Percentiles rank a stretch among this genome's conserved stretches.
Evolutionary conservation across 2,797 vertebrate genomes (phyloP).

Genomic region (Rousettus madagascariensis): DNA sequence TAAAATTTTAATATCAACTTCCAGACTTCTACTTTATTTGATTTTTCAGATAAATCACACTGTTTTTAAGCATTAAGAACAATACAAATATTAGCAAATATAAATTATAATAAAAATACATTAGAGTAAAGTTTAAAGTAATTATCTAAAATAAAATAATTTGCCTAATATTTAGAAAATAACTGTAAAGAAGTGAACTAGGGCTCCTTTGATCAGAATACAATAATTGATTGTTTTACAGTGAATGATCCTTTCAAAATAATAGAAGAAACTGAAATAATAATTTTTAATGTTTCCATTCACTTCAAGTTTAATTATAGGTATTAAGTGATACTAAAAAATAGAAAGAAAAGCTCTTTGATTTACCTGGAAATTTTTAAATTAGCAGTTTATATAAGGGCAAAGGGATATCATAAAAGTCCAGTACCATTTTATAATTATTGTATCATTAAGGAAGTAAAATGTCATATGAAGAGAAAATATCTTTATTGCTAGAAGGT

Average conservation of each 20-base stretch:
- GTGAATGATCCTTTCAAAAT: neutral
- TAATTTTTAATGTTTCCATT: neutral
- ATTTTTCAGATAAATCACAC: neutral
- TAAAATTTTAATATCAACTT: constrained; percentile 15
- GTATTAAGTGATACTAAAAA: constrained; percentile 5
- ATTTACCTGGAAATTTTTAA: constrained; percentile 20
- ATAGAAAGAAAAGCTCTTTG: neutral
- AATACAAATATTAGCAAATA: constrained; percentile 23
- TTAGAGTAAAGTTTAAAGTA: neutral
- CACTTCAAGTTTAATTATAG: neutral
- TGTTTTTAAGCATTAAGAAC: neutral
- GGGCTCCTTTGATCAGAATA: constrained; percentile 41
- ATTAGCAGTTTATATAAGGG: neutral
- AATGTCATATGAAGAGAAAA: constrained; percentile 40
- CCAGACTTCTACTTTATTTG: neutral
- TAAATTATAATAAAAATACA: constrained; percentile 11
- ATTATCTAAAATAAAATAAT: constrained; percentile 21
- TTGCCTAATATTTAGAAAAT: constrained; percentile 30
- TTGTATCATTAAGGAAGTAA: constrained; percentile 54
- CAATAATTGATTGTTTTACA: neutral
- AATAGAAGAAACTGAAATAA: constrained; percentile 27
- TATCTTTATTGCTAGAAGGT: constrained; percentile 20
- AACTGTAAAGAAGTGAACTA: constrained; percentile 30
- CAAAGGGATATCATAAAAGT: neutral
- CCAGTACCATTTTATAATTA: neutral